These are phyloP conservation scores for Tenrec ecaudatus DNA, from an alignment of 2,113 vertebrate species.

Conservation along the genomic window DNA sequence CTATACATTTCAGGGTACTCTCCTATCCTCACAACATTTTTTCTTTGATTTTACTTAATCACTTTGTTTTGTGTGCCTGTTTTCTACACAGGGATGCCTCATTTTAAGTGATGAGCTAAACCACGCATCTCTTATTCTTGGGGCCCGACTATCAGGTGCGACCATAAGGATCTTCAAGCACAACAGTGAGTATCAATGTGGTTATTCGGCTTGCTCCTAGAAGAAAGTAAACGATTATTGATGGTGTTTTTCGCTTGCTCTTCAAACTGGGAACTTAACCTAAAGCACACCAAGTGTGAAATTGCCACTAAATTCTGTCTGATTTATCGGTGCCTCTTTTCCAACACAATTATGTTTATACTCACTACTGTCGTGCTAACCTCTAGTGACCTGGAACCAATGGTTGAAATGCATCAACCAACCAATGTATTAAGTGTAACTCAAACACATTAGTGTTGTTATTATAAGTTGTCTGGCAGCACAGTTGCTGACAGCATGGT, in stretches of 20 bases:
- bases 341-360: slow-evolving; percentile 42
- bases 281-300: neutral
- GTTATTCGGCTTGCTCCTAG: neutral
- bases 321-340: neutral
- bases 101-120: slow-evolving; percentile 97
- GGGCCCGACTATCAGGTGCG: slow-evolving; percentile 94
- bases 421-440: slow-evolving; percentile 54
- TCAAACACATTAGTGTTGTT: slow-evolving; percentile 38
- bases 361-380: slow-evolving; percentile 63
- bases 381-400: slow-evolving; percentile 70
- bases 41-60: slow-evolving; percentile 24
- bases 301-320: neutral
- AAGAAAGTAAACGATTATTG: slow-evolving; percentile 28
- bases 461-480: neutral
- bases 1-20: neutral
- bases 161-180: slow-evolving; percentile 96
- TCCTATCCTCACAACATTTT: neutral
- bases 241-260: slow-evolving; percentile 4
- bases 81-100: slow-evolving; percentile 92
- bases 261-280: slow-evolving; percentile 38
- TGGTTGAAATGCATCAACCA: slow-evolving; percentile 32
- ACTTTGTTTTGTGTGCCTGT: slow-evolving; percentile 25
- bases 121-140: slow-evolving; percentile 94
- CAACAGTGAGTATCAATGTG: slow-evolving; percentile 92
- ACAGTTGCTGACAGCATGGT: neutral